Conservation (phyloP, 1,140 invertebrate species). For the Macrostomum lignano region DNA sequence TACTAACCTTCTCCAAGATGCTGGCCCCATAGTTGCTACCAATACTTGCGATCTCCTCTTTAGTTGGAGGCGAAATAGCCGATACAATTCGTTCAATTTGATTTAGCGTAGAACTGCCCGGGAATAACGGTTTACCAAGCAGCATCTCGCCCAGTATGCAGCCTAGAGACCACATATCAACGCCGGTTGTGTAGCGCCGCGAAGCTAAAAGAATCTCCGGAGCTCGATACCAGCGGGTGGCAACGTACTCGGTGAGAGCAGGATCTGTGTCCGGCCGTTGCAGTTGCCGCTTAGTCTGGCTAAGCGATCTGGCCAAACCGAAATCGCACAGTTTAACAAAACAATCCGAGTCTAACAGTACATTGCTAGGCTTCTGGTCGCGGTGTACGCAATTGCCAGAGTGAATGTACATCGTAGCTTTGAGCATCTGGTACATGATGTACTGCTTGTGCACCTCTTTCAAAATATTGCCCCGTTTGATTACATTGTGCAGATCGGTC, state of each 20-base stretch:
- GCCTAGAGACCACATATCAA: conserved; percentile 6
- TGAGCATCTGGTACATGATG: conserved; percentile 68
- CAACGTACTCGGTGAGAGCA: conserved; percentile 9
- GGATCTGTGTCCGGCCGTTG: too few relatives aligned
- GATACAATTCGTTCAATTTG: conserved; percentile 56
- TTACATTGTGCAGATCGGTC: conserved; percentile 66
- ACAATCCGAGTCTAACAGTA: conserved; percentile 37
- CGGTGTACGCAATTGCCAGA: conserved; percentile 64
- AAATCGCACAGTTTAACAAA: conserved; percentile 54
- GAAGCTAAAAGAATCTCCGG: conserved; percentile 6
- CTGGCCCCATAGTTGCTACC: too few relatives aligned
- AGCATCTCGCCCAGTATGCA: conserved; percentile 7
- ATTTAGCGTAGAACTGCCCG: conserved; percentile 39
- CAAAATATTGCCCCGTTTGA: conserved; percentile 52
- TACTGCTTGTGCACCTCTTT: conserved; percentile 63
- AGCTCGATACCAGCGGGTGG: conserved; percentile 7
- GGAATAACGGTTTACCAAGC: conserved; percentile 6
- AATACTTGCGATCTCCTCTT: too few relatives aligned
- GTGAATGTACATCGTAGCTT: conserved; percentile 64
- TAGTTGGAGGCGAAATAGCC: conserved; percentile 38
- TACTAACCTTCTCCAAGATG: too few relatives aligned
- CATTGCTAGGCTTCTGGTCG: conserved; percentile 50
- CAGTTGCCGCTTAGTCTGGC: conserved; percentile 35
- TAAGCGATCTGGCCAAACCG: conserved; percentile 52
- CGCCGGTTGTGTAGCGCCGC: conserved; percentile 14